Evolutionary conservation across 2,797 vertebrate species (phyloP), one percentile per base, ranked within the genome.

Genomic region (Lycodopsis pacificus): DNA sequence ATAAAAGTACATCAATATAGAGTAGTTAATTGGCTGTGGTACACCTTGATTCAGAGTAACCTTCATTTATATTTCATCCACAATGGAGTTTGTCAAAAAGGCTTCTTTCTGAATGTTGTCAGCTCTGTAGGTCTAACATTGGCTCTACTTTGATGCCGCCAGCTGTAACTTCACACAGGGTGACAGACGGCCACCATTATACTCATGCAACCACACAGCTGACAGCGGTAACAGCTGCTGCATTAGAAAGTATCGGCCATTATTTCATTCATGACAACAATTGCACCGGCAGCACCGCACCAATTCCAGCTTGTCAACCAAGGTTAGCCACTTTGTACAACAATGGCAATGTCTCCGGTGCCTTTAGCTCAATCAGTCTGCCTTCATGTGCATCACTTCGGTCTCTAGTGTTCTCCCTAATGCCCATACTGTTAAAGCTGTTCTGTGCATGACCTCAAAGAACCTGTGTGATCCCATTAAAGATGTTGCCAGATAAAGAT

Each of bases 271-370:
- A 14, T 42, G 38, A 20, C 27, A 38, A 63, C 22, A 30, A 38
- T 59, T 46, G 20, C 11, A 40, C 32, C 65, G 46, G 63, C 67
- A 72, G 63, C 59, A 62, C 46, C 36, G 49, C 25, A 61, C 44
- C 69, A 51, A 11, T 54, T 83, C 25, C 61, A 76, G 25, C 70
- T 57, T 65, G 51, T 62, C 15, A 20, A 19, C n/a, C 17, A 34
- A 51, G 44, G 14, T 73, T 32, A 70, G 25, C 49, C 49, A 53
- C 42, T 59, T 49, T 82, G 27, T 67, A 3, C 19, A 46, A 71
- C 71, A 66, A 73, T 51, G 27, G 32, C 51, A 56, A 25, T 4
- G 14, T 27, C 48, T 42, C 44, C 5, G 25, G 25, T 62, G 73
- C 9, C 40, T 71, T 53, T 30, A 14, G 38, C 63, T 53, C 15